Percentiles rank a stretch among this genome's conserved stretches.
Evolutionary conservation across 2,797 vertebrate genomes (phyloP).

Genomic region (Lacerta bilineata): DNA sequence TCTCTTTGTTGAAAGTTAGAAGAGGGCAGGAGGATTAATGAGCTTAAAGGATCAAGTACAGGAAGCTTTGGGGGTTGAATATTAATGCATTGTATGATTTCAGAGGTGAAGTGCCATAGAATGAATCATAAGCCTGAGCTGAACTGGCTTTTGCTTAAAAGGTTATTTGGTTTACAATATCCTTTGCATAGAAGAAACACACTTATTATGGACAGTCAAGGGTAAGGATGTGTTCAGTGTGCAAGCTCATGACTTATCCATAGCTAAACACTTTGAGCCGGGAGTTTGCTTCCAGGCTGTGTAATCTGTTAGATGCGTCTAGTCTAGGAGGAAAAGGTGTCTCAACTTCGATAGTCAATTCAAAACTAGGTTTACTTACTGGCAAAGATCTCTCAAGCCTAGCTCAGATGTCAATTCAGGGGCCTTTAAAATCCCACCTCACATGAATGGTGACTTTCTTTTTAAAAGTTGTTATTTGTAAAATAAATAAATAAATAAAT

Average conservation of each 20-base stretch:
- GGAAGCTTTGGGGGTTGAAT: conserved; percentile 33
- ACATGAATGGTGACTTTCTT: neutral
- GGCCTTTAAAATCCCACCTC: neutral
- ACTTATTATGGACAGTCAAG: neutral
- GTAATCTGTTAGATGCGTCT: neutral
- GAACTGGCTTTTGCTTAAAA: neutral
- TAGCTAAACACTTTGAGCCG: conserved; percentile 4
- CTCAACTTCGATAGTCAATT: neutral
- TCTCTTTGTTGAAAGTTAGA: neutral
- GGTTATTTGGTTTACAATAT: neutral
- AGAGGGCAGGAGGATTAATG: conserved; percentile 37
- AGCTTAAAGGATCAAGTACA: conserved; percentile 32
- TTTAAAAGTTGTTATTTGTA: neutral
- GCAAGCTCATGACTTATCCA: neutral
- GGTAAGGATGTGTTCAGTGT: conserved; percentile 17
- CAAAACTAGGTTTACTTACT: neutral
- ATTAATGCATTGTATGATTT: conserved; percentile 54
- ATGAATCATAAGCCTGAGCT: neutral
- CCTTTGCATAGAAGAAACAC: neutral
- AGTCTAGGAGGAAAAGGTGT: neutral
- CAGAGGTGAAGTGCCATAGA: conserved; percentile 16
- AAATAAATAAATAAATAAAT: too few relatives aligned
- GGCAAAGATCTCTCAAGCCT: neutral
- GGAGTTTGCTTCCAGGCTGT: neutral
- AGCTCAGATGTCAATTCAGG: neutral